A percentile compares a stretch with the other conserved stretches of the same genome.
Conservation (phyloP, 2,888 invertebrate species). For the Microdon myrmicae region DNA sequence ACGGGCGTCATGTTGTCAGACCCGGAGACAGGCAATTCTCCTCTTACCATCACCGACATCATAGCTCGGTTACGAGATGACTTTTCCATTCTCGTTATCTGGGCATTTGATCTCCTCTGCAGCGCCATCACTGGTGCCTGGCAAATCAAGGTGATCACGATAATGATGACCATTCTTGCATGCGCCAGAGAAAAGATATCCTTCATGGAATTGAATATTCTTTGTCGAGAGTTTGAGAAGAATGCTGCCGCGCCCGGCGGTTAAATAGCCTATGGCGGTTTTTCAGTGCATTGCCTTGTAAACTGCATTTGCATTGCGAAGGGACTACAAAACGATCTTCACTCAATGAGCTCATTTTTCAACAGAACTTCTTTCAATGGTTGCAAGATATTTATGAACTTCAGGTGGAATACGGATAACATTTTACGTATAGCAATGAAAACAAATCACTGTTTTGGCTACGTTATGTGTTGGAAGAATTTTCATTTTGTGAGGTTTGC, state of each 20-base stretch:
- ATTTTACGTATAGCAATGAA: too few species aligned
- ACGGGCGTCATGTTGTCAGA: constrained; percentile 31
- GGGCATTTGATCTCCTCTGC: constrained; percentile 42
- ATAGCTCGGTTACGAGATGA: too few species aligned
- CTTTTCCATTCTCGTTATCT: constrained; percentile 38
- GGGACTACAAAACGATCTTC: neutral
- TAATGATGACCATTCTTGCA: constrained; percentile 38
- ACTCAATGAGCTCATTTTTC: constrained; percentile 46
- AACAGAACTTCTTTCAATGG: constrained; percentile 31
- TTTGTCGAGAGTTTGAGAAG: constrained; percentile 33
- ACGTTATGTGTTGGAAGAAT: too few species aligned
- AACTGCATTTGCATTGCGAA: constrained; percentile 33
- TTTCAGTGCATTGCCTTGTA: constrained; percentile 16
- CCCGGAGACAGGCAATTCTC: constrained; percentile 14
- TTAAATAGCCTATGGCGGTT: constrained; percentile 23
- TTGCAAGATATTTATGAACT: constrained; percentile 42
- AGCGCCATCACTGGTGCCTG: constrained; percentile 15
- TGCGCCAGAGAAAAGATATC: constrained; percentile 2
- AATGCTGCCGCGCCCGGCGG: neutral
- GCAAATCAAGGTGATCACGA: constrained; percentile 42
- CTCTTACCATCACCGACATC: neutral
- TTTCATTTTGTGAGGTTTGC: too few species aligned
- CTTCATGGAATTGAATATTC: constrained; percentile 35
- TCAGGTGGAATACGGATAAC: constrained; percentile 33
- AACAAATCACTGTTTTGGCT: too few species aligned